Base-by-base conservation (phyloP, 2,797 vertebrate species). In the Protosalanx chinensis region DNA sequence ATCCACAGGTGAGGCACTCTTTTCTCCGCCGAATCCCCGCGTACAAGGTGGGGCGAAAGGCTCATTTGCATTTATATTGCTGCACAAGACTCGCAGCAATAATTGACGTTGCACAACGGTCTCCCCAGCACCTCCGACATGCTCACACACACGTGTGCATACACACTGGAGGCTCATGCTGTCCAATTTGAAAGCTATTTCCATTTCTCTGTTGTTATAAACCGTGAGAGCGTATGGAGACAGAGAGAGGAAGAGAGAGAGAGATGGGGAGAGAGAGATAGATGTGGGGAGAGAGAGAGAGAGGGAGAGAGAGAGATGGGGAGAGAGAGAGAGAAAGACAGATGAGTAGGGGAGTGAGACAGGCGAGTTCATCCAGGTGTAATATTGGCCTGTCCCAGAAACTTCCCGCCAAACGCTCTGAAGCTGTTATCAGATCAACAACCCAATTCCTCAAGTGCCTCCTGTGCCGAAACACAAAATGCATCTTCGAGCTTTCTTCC, bases 51-150 rank as follows among this genome's bases (percentile, higher is more conserved):
- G 41, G 41, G 41, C 87, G 87, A 89, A 91, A 89, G 85, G 63
- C 79, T 86, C 74, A 91, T 92, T 91, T 90, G 88, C 91, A 92
- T 91, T 91, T 92, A 89, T 91, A 91, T 90, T 89, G 85, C 87
- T 80, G 80, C 87, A 87, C 84, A 85, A 77, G 75, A 75, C 82
- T 86, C 77, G 75, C 76, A 84, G 80, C 75, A 72, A 74, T 90
- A 90, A 91, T 86, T 87, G 89, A 70, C 46, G 71, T 80, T 77
- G 80, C 78, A 83, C 70, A 70, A 71, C 67, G 65, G 75, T 58
- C 61, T 46, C 49, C 23, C 46, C 3, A 67, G 33, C 58, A 67
- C 33, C 27, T 1, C 32, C 56, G 51, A 37, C 30, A 79, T 79
- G 80, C 82, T 73, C 68, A 57, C 69, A 73, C 69, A 74, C 59